Conservation (phyloP, 2,888 invertebrate genomes). For the Prosopocoilus inquinatus region DNA sequence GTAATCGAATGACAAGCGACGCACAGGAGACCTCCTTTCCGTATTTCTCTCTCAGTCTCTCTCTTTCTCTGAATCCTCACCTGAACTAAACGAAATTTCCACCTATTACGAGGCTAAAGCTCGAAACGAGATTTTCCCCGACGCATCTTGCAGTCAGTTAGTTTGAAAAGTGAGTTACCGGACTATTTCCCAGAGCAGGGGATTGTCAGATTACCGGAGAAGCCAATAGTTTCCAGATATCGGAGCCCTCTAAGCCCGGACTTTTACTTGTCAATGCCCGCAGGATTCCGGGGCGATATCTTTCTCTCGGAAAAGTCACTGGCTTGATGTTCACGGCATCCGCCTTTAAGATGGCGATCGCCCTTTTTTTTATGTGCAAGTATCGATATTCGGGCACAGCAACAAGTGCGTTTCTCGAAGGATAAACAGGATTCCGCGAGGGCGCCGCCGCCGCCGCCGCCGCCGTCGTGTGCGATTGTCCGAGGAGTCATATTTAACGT, state of each 20-base stretch:
- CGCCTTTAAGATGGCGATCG: background rate
- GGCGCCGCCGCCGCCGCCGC: too few species aligned
- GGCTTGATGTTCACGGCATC: background rate
- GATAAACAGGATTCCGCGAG: too few species aligned
- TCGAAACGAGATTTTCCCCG: slow-evolving; percentile 34
- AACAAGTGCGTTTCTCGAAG: background rate
- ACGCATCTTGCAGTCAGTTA: slow-evolving; percentile 34
- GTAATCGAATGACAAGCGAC: background rate
- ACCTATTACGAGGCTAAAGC: slow-evolving; percentile 19
- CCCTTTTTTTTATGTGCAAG: background rate
- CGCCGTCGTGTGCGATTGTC: too few species aligned
- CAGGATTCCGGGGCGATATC: slow-evolving; percentile 15
- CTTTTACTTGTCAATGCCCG: slow-evolving; percentile 34
- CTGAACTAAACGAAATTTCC: slow-evolving; percentile 7
- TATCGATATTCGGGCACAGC: slow-evolving; percentile 4
- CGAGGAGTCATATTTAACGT: too few species aligned
- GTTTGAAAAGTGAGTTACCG: slow-evolving; percentile 36
- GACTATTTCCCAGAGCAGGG: slow-evolving; percentile 35
- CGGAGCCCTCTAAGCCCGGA: slow-evolving; percentile 28
- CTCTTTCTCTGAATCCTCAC: background rate
- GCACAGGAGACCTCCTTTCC: background rate
- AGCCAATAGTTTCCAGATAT: slow-evolving; percentile 39
- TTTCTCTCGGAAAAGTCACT: slow-evolving; percentile 3
- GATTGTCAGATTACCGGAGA: slow-evolving; percentile 40
- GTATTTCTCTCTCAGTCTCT: background rate